A percentile compares a stretch with the other conserved stretches of the same genome.
These are phyloP conservation scores for Elymnias hypermnestra DNA, from an alignment of 1,140 invertebrate genomes.

Conservation along the genomic window DNA sequence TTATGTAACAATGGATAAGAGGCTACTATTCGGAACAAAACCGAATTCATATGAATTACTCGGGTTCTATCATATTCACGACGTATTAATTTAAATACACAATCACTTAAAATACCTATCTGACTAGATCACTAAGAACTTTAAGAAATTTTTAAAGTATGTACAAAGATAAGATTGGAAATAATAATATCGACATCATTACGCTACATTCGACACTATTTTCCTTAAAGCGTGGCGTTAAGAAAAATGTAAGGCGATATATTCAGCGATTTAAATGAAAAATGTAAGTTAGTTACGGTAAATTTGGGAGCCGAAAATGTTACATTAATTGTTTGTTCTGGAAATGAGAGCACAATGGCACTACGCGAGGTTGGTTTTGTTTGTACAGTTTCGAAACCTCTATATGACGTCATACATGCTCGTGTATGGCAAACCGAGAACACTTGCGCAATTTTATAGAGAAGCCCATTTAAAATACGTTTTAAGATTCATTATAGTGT, in stretches of 20 bases:
- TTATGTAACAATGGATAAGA: too few species aligned
- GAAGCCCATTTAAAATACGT: slow-evolving; percentile 21
- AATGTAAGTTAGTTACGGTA: slow-evolving; percentile 21
- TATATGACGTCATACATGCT: slow-evolving; percentile 48
- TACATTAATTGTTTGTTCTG: slow-evolving; percentile 48
- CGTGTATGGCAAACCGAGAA: slow-evolving; percentile 22
- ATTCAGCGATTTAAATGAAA: slow-evolving; percentile 20
- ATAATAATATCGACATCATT: too few species aligned
- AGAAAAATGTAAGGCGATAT: slow-evolving; percentile 25
- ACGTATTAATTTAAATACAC: too few species aligned
- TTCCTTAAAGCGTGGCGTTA: too few species aligned
- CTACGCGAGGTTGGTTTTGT: slow-evolving; percentile 44
- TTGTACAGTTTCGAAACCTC: slow-evolving; percentile 55
- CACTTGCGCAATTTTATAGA: slow-evolving; percentile 44
- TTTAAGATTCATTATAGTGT: slow-evolving; percentile 19
- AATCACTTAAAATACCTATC: too few species aligned
- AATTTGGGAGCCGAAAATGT: slow-evolving; percentile 30
- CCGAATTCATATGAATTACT: too few species aligned
- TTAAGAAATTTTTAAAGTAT: too few species aligned
- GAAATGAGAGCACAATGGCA: slow-evolving; percentile 55
- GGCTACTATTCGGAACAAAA: too few species aligned
- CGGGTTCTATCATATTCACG: too few species aligned
- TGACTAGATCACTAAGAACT: too few species aligned
- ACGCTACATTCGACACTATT: too few species aligned
- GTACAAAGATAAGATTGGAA: too few species aligned